Percentiles rank a stretch among this genome's conserved stretches.
Evolutionary conservation across 2,797 vertebrate genomes (phyloP).

Genomic region (Psittacula echo): DNA sequence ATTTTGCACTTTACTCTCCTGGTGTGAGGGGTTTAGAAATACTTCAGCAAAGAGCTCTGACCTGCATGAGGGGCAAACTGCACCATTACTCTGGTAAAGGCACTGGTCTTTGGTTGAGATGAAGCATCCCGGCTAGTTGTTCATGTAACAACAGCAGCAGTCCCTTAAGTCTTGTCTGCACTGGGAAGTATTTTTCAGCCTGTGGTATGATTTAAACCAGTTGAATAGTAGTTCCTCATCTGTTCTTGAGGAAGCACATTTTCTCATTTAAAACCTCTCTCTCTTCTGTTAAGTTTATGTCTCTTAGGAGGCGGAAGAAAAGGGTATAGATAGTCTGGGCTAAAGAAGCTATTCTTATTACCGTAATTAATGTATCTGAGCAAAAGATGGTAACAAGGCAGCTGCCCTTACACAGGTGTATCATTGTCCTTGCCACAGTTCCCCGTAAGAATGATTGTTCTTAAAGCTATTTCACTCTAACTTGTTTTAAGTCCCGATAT

Average conservation of each 20-base stretch:
- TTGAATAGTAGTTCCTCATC: neutral
- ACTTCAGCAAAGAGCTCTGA: neutral
- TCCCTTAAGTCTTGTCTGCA: neutral
- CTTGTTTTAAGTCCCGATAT: no score
- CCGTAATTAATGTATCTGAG: neutral
- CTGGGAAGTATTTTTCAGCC: neutral
- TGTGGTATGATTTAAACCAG: neutral
- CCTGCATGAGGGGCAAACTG: neutral
- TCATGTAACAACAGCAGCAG: neutral
- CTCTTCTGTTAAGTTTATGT: neutral
- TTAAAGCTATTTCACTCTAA: neutral
- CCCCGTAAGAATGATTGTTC: neutral
- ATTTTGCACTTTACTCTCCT: neutral
- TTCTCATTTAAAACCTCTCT: neutral
- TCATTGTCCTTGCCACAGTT: neutral
- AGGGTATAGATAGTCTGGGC: neutral
- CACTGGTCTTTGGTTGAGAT: neutral
- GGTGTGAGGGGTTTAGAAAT: neutral
- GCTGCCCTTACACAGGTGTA: neutral
- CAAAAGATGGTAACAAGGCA: neutral
- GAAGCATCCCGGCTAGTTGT: neutral
- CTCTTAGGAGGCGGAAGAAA: neutral
- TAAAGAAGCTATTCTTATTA: neutral
- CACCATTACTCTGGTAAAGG: fast-evolving
- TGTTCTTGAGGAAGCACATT: neutral